A percentile compares a stretch with the other conserved stretches of the same genome.
Conservation (phyloP, 2,888 invertebrate species). For the Aphodius granarius region DNA sequence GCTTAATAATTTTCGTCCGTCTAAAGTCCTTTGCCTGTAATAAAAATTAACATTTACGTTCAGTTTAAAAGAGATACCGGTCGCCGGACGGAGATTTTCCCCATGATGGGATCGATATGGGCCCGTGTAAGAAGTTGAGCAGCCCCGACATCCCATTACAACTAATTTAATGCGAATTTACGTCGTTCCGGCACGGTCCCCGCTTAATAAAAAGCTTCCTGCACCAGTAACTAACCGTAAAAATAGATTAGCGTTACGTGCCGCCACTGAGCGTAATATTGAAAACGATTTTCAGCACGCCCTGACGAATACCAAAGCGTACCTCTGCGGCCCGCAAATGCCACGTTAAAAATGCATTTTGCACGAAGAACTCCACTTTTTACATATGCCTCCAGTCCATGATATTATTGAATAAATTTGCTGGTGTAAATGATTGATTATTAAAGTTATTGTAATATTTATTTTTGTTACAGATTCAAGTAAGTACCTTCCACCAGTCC, state of each 20-base stretch:
- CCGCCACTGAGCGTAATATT: background rate
- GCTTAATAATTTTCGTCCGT: background rate
- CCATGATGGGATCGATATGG: background rate
- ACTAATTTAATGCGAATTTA: background rate
- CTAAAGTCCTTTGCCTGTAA: background rate
- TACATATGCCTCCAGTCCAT: too few species aligned
- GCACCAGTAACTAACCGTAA: conserved; percentile 3
- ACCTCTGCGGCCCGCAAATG: background rate
- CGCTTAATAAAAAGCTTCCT: background rate
- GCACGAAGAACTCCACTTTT: background rate
- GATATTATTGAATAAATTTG: too few species aligned
- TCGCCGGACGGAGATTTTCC: background rate
- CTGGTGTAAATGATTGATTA: too few species aligned
- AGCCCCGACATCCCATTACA: background rate
- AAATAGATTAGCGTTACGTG: conserved; percentile 1
- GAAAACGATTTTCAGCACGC: conserved; percentile 4
- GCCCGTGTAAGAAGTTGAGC: background rate
- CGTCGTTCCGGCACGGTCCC: background rate
- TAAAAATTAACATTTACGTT: background rate
- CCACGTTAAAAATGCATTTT: background rate
- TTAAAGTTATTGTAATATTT: too few species aligned
- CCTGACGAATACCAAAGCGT: background rate
- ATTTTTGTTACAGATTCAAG: too few species aligned
- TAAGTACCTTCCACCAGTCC: too few species aligned
- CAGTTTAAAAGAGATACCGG: background rate